phyloP scores from a whole-genome alignment of 35 echinoderm and acorn worm genomes.

The Apostichopus parvimensis region DNA sequence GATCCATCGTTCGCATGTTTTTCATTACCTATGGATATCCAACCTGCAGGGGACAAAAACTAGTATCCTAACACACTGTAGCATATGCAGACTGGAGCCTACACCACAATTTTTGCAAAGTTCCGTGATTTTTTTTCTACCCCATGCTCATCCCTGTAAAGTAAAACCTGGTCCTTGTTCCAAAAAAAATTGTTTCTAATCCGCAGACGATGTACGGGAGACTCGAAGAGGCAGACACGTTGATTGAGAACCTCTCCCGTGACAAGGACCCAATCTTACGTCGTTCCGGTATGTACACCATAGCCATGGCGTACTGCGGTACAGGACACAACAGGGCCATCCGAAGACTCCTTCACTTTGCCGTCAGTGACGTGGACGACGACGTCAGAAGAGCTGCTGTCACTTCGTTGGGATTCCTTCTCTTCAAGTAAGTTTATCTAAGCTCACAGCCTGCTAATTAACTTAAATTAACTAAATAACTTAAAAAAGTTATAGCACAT shows the following conservation, averaged over 20 bases:
- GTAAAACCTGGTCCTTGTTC: too few relatives aligned
- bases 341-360: conserved; percentile 87
- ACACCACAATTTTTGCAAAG: too few relatives aligned
- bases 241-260: conserved; percentile 86
- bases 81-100: too few relatives aligned
- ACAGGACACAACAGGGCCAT: conserved; percentile 97
- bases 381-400: conserved; percentile 92
- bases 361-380: conserved; percentile 94
- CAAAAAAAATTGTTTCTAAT: too few relatives aligned
- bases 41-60: too few relatives aligned
- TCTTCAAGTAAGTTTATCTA: conserved; percentile 78
- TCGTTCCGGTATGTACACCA: conserved; percentile 96
- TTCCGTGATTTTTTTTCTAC: too few relatives aligned
- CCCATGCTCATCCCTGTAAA: background rate
- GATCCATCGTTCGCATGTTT: too few relatives aligned
- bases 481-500: too few relatives aligned
- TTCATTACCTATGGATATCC: too few relatives aligned
- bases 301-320: conserved; percentile 89
- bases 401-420: conserved; percentile 87
- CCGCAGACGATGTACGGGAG: conserved; percentile 91
- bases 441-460: background rate
- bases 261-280: conserved; percentile 96
- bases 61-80: too few relatives aligned
- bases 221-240: conserved; percentile 93
- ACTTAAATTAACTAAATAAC: too few relatives aligned